Evolutionary conservation across 2,888 invertebrate species (phyloP).

Genomic region (Noctua pronuba): DNA sequence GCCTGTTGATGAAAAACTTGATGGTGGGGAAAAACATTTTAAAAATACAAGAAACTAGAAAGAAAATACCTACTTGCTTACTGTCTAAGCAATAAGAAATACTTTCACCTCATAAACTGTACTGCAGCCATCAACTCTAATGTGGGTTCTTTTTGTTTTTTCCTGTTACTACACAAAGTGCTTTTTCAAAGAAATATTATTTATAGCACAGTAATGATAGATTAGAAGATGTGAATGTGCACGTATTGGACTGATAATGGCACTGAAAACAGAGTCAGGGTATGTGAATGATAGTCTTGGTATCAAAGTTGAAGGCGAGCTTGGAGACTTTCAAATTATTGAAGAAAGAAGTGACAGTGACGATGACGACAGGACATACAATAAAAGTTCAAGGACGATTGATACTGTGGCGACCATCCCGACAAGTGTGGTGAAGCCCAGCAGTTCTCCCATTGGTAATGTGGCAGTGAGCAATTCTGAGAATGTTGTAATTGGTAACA

Average conservation of each 20-base stretch:
- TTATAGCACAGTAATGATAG: neutral
- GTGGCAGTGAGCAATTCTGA: conserved; percentile 92
- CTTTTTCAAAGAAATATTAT: neutral
- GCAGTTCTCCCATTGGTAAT: conserved; percentile 84
- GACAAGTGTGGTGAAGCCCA: conserved; percentile 71
- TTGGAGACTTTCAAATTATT: conserved; percentile 81
- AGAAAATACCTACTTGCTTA: neutral
- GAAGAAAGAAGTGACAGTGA: conserved; percentile 78
- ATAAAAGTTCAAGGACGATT: conserved; percentile 62
- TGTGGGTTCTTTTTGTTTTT: conserved; percentile 38
- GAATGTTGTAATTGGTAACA: conserved; percentile 94
- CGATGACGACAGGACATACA: conserved; percentile 67
- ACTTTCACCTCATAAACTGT: conserved; percentile 15
- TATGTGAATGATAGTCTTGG: conserved; percentile 69
- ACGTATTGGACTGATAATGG: conserved; percentile 69
- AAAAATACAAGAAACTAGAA: conserved; percentile 12
- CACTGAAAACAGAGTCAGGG: conserved; percentile 67
- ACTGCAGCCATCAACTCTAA: conserved; percentile 13
- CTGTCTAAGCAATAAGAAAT: neutral
- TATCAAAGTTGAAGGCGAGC: conserved; percentile 79
- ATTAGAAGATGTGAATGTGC: conserved; percentile 42
- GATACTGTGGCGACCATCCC: conserved; percentile 72
- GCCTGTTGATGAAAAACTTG: conserved; percentile 26
- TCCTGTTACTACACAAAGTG: conserved; percentile 26
- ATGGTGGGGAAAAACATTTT: neutral